Evolutionary conservation across 37 sponge, comb jelly and placozoan genomes (phyloP), one percentile per base, ranked within the genome.

Genomic region (Spongia lamella): DNA sequence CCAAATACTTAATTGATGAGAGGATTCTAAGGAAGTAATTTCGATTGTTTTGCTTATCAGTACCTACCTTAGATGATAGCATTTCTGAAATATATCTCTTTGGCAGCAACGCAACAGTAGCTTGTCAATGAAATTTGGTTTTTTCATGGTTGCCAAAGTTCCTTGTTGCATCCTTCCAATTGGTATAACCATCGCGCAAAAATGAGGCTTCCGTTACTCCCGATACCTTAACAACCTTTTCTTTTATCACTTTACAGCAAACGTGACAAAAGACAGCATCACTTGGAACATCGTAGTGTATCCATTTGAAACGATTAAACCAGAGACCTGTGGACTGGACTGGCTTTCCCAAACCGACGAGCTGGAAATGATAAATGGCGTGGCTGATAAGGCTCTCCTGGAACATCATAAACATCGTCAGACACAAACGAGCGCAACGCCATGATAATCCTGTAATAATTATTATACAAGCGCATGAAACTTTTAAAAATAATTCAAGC

Each of bases 131-230:
- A 71, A 89, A 84, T 3, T 86, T 66, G 68, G 79, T 88, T 21
- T 59, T 3, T 56, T 66, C 58, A 39, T 88, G 89, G 66, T 88
- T 88, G 56, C 81, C 81, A 69, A 88, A 93, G 3, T 82, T 74
- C 31, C 24, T 56, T 7, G 89, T 84, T 32, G 82, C 89, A 25
- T 92, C 84, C 68, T 88, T 88, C 88, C 89, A 92, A 52, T 82
- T 67, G 2, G 79, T 63, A 39, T 78, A 88, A 32, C 93, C 89
- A 66, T 63, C 84, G 62, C 56, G 71, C 31, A 83, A 76, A 29
- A 89, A 93, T 15, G 89, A 59, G 61, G 76, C 66, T 11, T 84
- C 90, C 25, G 81, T 26, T 55, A 76, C 80, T 6, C 61, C 77
- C 54, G 83, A 82, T 16, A 49, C 56, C 55, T 80, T 68, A 33